Percentiles rank a stretch among this genome's conserved stretches.
Evolutionary conservation across 2,888 invertebrate genomes (phyloP).

Genomic region (Parnassius orleans): DNA sequence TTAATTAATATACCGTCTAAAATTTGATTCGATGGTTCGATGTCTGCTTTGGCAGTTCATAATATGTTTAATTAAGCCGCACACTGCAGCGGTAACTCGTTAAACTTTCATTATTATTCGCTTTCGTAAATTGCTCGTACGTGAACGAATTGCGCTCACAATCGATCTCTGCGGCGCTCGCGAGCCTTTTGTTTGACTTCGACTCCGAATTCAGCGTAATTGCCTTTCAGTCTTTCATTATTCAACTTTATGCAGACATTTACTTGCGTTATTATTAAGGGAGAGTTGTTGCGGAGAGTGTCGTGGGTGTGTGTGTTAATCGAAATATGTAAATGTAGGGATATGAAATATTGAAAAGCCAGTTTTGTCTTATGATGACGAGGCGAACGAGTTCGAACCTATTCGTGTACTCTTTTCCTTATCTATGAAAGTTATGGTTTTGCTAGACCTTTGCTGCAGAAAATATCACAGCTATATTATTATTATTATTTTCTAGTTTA

Average conservation of each 20-base stretch:
- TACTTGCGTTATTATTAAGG: constrained; percentile 78
- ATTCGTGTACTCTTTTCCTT: constrained; percentile 34
- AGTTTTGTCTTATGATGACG: constrained; percentile 55
- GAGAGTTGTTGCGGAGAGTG: constrained; percentile 69
- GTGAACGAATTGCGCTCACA: constrained; percentile 74
- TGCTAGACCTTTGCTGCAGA: no score
- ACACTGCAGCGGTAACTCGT: constrained; percentile 60
- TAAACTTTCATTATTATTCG: constrained; percentile 78
- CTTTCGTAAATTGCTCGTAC: constrained; percentile 76
- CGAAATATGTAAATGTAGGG: constrained; percentile 76
- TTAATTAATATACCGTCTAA: constrained; percentile 40
- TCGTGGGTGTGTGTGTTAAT: constrained; percentile 79
- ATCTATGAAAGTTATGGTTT: constrained; percentile 15
- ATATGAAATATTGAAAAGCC: constrained; percentile 76
- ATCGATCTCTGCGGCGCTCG: constrained; percentile 70
- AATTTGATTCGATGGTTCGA: constrained; percentile 31
- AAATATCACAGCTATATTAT: no score
- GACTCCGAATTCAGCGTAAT: constrained; percentile 79
- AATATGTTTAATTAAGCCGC: constrained; percentile 72
- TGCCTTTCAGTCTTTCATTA: constrained; percentile 80
- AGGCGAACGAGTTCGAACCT: constrained; percentile 39
- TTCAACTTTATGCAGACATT: constrained; percentile 80
- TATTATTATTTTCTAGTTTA: no score
- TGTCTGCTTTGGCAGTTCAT: constrained; percentile 52
- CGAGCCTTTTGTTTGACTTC: constrained; percentile 77